Evolutionary conservation across 2,113 vertebrate species (phyloP).

Genomic region (Coryphaenoides rupestris): DNA sequence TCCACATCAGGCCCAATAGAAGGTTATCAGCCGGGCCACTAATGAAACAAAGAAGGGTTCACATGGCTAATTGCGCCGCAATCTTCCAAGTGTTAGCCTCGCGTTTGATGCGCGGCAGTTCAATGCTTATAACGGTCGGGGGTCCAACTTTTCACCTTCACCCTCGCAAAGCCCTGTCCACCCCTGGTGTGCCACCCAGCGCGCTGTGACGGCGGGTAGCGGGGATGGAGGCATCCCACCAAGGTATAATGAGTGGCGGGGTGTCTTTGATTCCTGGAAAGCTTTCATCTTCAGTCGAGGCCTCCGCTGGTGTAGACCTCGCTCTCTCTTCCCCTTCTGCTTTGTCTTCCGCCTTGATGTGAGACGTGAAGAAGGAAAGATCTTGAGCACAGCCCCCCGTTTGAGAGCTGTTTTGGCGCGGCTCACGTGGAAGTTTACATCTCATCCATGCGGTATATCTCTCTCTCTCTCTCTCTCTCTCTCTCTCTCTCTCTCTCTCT

Average conservation of each 20-base stretch:
- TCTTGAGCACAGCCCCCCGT: conserved; percentile 9
- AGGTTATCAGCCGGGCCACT: conserved; percentile 88
- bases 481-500: conserved; percentile 4
- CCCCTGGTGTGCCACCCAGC: conserved; percentile 22
- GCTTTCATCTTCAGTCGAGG: conserved; percentile 70
- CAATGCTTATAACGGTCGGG: neutral
- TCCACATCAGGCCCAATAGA: conserved; percentile 94
- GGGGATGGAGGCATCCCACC: conserved; percentile 51
- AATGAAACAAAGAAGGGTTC: conserved; percentile 85
- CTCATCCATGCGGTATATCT: conserved; percentile 4
- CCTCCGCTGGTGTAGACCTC: conserved; percentile 54
- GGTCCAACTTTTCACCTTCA: conserved; percentile 20
- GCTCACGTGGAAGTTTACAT: conserved; percentile 33
- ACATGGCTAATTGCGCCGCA: neutral
- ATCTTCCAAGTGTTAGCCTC: neutral
- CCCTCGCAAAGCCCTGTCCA: conserved; percentile 26
- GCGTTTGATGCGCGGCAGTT: neutral
- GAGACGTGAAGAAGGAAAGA: conserved; percentile 42
- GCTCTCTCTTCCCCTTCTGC: conserved; percentile 50
- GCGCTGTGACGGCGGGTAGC: conserved; percentile 31
- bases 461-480: too few relatives aligned
- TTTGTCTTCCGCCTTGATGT: conserved; percentile 67
- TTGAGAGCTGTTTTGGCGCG: conserved; percentile 36
- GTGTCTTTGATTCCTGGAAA: conserved; percentile 61
- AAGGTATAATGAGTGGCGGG: conserved; percentile 64